These are phyloP conservation scores for Crotalus horridus DNA, from an alignment of 2,113 vertebrate species.

Conservation along the genomic window DNA sequence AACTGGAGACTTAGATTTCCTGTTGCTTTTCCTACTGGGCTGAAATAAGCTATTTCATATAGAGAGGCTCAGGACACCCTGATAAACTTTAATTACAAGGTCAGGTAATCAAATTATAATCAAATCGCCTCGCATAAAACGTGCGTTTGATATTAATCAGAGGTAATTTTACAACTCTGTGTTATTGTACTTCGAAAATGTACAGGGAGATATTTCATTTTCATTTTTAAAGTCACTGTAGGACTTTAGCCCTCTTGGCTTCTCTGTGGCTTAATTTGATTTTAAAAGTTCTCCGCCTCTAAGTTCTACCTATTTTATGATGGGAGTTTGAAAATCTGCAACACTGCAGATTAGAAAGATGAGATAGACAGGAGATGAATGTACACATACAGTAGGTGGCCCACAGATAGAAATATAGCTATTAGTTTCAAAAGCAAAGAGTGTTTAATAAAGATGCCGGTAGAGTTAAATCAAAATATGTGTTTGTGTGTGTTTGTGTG, in stretches of 20 bases:
- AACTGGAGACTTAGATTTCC: conserved; percentile 71
- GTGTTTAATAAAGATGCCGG: neutral
- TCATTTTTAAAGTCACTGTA: conserved; percentile 76
- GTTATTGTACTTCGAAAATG: conserved; percentile 66
- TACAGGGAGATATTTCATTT: conserved; percentile 75
- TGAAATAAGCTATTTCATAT: conserved; percentile 73
- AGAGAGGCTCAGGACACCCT: conserved; percentile 72
- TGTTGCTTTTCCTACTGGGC: conserved; percentile 70
- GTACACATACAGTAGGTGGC: neutral
- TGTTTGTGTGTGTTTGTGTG: too few species aligned
- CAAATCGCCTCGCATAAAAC: conserved; percentile 75
- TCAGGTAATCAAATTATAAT: conserved; percentile 81
- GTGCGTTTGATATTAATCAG: conserved; percentile 78
- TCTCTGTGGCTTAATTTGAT: conserved; percentile 66
- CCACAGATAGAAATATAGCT: neutral
- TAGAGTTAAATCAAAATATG: neutral
- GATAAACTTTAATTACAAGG: conserved; percentile 81
- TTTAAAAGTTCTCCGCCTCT: conserved; percentile 61
- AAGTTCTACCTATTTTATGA: conserved; percentile 18
- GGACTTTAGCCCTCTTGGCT: conserved; percentile 67
- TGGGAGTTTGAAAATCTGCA: conserved; percentile 45
- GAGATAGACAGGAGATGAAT: neutral
- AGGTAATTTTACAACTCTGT: conserved; percentile 67
- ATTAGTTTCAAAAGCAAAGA: neutral
- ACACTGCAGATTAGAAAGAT: neutral